Conservation (phyloP, 2,888 invertebrate genomes). For the Dynastes tityus region DNA sequence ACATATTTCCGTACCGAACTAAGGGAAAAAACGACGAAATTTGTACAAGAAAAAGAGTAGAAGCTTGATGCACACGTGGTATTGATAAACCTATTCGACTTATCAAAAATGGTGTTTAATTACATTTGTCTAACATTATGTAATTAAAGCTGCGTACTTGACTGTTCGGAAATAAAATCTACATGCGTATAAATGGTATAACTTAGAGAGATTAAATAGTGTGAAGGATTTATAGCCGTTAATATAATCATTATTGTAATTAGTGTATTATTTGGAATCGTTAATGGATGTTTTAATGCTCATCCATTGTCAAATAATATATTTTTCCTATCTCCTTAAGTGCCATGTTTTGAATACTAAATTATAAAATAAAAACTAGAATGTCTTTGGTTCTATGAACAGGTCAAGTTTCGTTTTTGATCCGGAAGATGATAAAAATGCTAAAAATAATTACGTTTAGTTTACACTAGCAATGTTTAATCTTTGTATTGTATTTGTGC, state of each 20-base stretch:
- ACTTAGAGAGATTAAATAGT: background rate
- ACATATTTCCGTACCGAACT: too few relatives aligned
- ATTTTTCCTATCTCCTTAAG: background rate
- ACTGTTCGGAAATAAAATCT: too few relatives aligned
- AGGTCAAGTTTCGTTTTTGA: background rate
- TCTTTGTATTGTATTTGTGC: background rate
- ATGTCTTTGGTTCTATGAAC: background rate
- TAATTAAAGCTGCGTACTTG: too few relatives aligned
- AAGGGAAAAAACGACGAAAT: too few relatives aligned
- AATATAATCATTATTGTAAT: background rate
- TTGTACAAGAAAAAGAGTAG: too few relatives aligned
- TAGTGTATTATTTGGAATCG: background rate
- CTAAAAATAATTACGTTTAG: conserved; percentile 28
- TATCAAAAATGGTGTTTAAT: too few relatives aligned
- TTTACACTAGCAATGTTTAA: conserved; percentile 15
- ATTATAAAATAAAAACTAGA: background rate
- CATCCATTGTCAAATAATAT: background rate
- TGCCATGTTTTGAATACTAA: background rate
- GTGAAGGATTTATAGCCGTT: background rate
- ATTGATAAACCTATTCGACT: too few relatives aligned
- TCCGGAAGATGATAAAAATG: conserved; percentile 20
- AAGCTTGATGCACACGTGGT: too few relatives aligned
- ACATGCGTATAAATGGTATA: too few relatives aligned
- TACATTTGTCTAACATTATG: too few relatives aligned
- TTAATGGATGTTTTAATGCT: background rate